These are phyloP conservation scores for Aporophyla nigra DNA, from an alignment of 2,888 invertebrate species.

Conservation along the genomic window DNA sequence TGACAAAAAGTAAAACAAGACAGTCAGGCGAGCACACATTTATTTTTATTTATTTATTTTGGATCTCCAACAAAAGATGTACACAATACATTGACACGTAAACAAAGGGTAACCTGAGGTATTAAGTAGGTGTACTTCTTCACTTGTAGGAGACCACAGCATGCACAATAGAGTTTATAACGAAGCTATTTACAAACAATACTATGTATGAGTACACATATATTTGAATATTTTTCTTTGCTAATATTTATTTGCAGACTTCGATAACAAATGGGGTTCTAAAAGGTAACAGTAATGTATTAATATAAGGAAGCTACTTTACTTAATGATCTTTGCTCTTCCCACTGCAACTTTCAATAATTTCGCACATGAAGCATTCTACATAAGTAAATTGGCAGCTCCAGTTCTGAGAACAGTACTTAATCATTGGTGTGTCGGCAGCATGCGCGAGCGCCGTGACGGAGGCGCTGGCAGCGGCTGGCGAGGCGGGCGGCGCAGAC, in stretches of 20 bases:
- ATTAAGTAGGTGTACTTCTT: no score
- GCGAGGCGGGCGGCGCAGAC: constrained; percentile 72
- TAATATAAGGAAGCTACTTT: constrained; percentile 2
- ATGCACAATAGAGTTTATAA: no score
- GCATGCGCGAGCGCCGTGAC: constrained; percentile 88
- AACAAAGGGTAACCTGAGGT: no score
- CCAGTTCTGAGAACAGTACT: neutral
- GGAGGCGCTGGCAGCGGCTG: constrained; percentile 85
- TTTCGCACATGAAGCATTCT: neutral
- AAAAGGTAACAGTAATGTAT: constrained; percentile 18
- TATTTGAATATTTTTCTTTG: constrained; percentile 3
- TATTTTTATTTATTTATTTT: no score
- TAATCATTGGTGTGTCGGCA: constrained; percentile 61
- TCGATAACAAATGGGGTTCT: neutral
- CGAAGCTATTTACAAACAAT: no score
- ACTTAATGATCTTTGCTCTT: neutral
- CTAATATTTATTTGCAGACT: constrained; percentile 37
- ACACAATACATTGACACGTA: no score
- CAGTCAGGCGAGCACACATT: no score
- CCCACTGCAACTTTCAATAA: neutral
- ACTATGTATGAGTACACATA: no score
- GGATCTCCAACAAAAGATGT: no score
- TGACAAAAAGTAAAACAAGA: no score
- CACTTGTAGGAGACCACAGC: no score
- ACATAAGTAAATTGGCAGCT: neutral